These are phyloP conservation scores for Tachycineta bicolor DNA, from an alignment of 2,113 vertebrate species.

Conservation along the genomic window DNA sequence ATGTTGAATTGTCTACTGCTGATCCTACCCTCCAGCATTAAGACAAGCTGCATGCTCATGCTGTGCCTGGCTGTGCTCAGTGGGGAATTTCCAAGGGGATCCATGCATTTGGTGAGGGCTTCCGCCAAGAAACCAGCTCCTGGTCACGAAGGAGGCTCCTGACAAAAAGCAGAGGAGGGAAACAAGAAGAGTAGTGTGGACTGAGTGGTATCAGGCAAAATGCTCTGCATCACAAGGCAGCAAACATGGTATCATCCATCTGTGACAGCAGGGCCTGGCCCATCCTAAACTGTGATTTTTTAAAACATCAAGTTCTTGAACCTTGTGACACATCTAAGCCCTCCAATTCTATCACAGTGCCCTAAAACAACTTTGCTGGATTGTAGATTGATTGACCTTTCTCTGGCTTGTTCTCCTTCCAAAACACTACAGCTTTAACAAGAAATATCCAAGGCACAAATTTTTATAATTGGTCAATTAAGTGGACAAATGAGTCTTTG, in stretches of 20 bases:
- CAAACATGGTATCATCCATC: neutral
- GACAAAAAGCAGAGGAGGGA: neutral
- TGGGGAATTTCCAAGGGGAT: neutral
- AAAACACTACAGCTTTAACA: neutral
- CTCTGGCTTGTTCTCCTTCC: neutral
- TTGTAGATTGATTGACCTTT: neutral
- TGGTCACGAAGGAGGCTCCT: neutral
- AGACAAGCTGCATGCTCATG: neutral
- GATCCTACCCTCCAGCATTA: neutral
- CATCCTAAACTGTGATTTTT: neutral
- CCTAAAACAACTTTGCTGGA: neutral
- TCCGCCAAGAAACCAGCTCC: neutral
- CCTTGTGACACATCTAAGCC: neutral
- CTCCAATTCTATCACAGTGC: neutral
- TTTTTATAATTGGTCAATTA: neutral
- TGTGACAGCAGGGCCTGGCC: neutral
- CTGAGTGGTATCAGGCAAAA: neutral
- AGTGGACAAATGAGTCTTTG: neutral
- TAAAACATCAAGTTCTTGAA: neutral
- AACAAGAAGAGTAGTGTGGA: neutral
- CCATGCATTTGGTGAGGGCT: neutral
- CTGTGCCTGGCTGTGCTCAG: neutral
- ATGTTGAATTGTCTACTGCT: neutral
- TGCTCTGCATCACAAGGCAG: neutral
- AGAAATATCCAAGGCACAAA: neutral